Evolutionary conservation across 2,888 invertebrate genomes (phyloP).

Genomic region (Adineta ricciae): DNA sequence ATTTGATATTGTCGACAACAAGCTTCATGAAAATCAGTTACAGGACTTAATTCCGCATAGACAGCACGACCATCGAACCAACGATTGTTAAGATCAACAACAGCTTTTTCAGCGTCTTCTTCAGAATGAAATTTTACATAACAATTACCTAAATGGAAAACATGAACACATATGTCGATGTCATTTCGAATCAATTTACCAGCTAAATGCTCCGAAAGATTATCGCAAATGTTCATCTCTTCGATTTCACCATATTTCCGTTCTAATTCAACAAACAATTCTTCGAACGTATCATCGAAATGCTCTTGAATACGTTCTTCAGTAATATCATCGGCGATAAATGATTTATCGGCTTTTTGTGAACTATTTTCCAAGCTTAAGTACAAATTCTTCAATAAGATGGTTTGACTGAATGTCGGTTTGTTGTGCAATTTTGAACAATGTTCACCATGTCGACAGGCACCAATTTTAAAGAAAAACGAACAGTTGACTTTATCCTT

Average conservation of each 20-base stretch:
- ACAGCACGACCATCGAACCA: constrained; percentile 98
- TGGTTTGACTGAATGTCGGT: constrained; percentile 95
- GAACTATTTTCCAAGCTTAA: constrained; percentile 97
- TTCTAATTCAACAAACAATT: constrained; percentile 34
- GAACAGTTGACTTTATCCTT: constrained; percentile 75
- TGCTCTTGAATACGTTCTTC: constrained; percentile 33
- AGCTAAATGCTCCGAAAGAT: constrained; percentile 91
- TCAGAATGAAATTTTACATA: constrained; percentile 71
- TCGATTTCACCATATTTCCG: constrained; percentile 85
- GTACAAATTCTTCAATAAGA: constrained; percentile 88
- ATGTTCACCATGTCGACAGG: constrained; percentile 91
- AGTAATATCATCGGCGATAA: constrained; percentile 42
- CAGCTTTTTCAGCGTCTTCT: constrained; percentile 94
- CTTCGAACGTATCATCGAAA: constrained; percentile 34
- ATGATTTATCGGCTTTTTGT: constrained; percentile 86
- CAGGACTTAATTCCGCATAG: constrained; percentile 93
- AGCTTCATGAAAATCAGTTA: constrained; percentile 96
- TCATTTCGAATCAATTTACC: constrained; percentile 54
- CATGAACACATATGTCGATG: not conserved
- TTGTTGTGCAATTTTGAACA: constrained; percentile 98
- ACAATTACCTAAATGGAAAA: constrained; percentile 17
- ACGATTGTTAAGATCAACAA: constrained; percentile 88
- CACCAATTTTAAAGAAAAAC: constrained; percentile 99
- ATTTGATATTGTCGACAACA: constrained; percentile 98
- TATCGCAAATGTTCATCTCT: constrained; percentile 99